Base-by-base conservation (phyloP, 2,888 invertebrate species). In the Tyria jacobaeae region DNA sequence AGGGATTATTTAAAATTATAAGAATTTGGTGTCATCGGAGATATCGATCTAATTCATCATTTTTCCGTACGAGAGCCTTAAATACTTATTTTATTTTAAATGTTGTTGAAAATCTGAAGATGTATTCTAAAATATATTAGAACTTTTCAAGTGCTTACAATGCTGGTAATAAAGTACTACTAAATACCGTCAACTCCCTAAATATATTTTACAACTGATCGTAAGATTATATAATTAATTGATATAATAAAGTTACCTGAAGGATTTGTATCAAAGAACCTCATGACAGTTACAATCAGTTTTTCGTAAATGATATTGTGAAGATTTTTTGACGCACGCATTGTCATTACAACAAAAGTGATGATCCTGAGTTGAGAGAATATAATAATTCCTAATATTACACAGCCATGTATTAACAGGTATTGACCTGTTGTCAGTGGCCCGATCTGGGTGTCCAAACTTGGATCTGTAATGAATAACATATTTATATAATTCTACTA, bases 211-310 rank as follows among this genome's bases (percentile, higher is more conserved):
- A 35, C 12, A 14, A 14, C 14, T 35, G 12, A 3, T 12, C n/a
- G n/a, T n/a, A n/a, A n/a, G n/a, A n/a, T 10, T 3, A 5, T 35
- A 35, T 14, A 39, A 39, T 6, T n/a, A 39, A 5, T 17, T 41
- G 7, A 17, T 12, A 21, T 12, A 44, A 21, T 21, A 44, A 9
- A 49, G 25, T 94, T 86, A 96, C 97, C 97, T 53, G 97, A 96
- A 6, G 97, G 96, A 86, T 97, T 97, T 0, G 94, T 95, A 79
- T 97, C 96, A 80, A 97, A 98, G 86, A 98, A 98, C 64, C 94
- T 87, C 93, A 97, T 96, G 0, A 96, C 94, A 0, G 96, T 95
- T 64, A 95, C 88, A 1, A 97, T 94, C 44, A 98, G 90, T 70
- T 95, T 95, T 21, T 91, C 84, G 81, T 99, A 98, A 94, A 98